Evolutionary conservation across 2,888 invertebrate species (phyloP).

Genomic region (Elegia similella): DNA sequence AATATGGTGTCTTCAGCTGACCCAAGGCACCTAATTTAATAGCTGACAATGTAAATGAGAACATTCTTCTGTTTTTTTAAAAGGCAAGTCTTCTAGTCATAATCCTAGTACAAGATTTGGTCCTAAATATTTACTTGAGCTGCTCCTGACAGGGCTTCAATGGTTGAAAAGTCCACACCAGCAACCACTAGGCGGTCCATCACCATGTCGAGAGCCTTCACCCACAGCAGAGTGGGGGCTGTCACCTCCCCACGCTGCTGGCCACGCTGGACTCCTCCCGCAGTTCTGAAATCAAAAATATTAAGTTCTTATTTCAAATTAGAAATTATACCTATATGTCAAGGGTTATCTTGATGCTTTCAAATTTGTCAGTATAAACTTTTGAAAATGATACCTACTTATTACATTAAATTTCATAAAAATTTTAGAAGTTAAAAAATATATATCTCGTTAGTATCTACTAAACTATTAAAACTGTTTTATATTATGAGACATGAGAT

Average conservation of each 20-base stretch:
- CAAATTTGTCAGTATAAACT: no score
- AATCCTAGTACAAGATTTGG: neutral
- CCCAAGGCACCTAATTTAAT: no score
- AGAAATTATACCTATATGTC: neutral
- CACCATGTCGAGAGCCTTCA: slow-evolving; percentile 95
- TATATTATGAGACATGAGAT: neutral
- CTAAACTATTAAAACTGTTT: no score
- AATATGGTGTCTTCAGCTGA: neutral
- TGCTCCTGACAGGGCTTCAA: slow-evolving; percentile 93
- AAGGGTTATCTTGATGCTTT: no score
- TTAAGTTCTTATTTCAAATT: neutral
- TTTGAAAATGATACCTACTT: no score
- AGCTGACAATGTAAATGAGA: no score
- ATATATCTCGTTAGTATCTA: no score
- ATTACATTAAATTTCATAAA: no score
- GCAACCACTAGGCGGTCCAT: slow-evolving; percentile 90
- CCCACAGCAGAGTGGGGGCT: slow-evolving; percentile 96
- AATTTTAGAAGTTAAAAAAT: no score
- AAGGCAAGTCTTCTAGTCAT: neutral
- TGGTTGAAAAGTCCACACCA: slow-evolving; percentile 90
- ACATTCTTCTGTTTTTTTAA: neutral
- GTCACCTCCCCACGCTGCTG: slow-evolving; percentile 82
- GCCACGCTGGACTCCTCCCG: slow-evolving; percentile 79
- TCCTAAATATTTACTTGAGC: slow-evolving; percentile 86
- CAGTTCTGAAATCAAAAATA: slow-evolving; percentile 57